Evolutionary conservation across 2,797 vertebrate genomes (phyloP).

Genomic region (Emys orbicularis): DNA sequence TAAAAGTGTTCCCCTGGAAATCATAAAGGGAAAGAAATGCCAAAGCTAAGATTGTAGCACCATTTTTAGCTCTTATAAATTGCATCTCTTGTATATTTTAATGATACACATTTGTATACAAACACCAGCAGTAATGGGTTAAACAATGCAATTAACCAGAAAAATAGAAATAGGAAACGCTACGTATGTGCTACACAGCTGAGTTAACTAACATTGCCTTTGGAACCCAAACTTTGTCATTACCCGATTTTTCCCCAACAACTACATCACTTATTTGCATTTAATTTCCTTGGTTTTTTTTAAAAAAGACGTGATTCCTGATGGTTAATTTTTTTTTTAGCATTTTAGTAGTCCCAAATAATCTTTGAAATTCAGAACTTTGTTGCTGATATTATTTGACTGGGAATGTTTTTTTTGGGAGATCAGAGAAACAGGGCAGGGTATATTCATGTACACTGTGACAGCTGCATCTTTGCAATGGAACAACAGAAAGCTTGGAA

Average conservation of each 20-base stretch:
- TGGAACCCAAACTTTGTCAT: background rate
- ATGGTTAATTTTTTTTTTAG: too few relatives aligned
- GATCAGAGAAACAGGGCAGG: background rate
- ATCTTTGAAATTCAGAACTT: background rate
- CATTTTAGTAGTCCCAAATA: background rate
- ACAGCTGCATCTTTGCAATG: background rate
- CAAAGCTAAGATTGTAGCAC: background rate
- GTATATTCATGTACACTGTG: background rate
- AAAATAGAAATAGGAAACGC: background rate
- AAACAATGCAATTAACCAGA: background rate
- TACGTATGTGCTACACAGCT: background rate
- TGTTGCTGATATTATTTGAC: background rate
- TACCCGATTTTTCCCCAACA: too few relatives aligned
- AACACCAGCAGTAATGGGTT: background rate
- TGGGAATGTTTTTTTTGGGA: background rate
- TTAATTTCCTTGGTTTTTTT: too few relatives aligned
- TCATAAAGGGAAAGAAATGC: background rate
- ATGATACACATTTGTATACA: background rate
- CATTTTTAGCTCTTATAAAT: background rate
- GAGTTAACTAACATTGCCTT: background rate
- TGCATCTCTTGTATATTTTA: background rate
- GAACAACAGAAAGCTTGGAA: background rate
- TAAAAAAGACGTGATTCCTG: too few relatives aligned
- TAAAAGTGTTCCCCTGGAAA: background rate
- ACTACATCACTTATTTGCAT: too few relatives aligned